Conservation (phyloP, 2,797 vertebrate genomes). For the Crypturellus tataupa region DNA sequence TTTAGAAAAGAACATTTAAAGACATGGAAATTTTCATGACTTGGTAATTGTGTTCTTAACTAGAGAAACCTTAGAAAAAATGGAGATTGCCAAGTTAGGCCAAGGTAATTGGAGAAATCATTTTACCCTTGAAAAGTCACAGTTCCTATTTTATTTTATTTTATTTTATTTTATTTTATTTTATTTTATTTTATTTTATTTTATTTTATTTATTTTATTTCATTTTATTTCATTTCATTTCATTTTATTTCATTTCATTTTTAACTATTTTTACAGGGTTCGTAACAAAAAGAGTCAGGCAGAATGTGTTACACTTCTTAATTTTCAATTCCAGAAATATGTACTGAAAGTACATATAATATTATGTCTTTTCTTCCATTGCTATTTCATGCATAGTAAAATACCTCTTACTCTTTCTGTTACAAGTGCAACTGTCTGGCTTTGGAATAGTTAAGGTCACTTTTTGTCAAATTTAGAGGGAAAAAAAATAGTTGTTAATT, state of each 20-base stretch:
- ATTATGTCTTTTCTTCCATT: background rate
- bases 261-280: background rate
- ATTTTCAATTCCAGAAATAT: background rate
- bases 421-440: background rate
- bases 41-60: background rate
- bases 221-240: background rate
- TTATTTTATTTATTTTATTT: background rate
- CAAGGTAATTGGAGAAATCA: background rate
- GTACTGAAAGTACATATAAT: background rate
- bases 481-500: background rate
- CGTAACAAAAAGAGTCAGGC: background rate
- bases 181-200: background rate
- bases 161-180: background rate
- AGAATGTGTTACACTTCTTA: background rate
- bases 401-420: background rate
- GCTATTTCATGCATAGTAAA: background rate
- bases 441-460: background rate
- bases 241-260: background rate
- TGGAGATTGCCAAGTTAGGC: background rate
- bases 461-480: background rate
- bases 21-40: background rate
- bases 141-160: background rate
- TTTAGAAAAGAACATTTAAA: background rate
- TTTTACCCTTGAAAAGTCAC: background rate
- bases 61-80: background rate